phyloP scores from a whole-genome alignment of 2,888 invertebrate species.

The Gonocerus acuteangulatus region DNA sequence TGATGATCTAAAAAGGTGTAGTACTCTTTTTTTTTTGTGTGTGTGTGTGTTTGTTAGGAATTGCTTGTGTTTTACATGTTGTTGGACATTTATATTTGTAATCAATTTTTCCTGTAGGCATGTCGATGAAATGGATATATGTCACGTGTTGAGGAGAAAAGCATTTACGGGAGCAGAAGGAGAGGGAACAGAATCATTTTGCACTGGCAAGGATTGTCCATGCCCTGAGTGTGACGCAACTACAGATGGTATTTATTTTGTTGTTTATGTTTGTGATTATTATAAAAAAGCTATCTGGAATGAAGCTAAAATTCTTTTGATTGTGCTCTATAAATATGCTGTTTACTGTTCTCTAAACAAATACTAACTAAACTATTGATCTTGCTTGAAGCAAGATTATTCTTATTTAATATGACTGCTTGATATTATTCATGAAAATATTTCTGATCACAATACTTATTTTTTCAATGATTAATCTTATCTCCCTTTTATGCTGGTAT shows the following conservation, averaged over 20 bases:
- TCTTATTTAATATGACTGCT: too few species aligned
- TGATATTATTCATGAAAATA: too few species aligned
- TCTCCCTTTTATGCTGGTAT: too few species aligned
- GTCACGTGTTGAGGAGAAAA: slow-evolving; percentile 30
- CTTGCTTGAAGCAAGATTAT: too few species aligned
- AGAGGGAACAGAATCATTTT: background rate
- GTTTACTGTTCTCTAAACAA: background rate
- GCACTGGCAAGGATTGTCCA: background rate
- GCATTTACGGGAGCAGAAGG: slow-evolving; percentile 23
- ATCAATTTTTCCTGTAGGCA: slow-evolving; percentile 26
- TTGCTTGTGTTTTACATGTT: background rate
- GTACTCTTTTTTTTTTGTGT: slow-evolving; percentile 4
- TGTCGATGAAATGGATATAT: slow-evolving; percentile 31
- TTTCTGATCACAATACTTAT: too few species aligned
- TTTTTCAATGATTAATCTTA: too few species aligned
- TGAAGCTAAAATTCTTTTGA: background rate
- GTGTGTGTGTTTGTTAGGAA: background rate
- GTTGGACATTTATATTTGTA: background rate
- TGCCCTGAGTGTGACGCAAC: slow-evolving; percentile 27
- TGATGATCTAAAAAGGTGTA: slow-evolving; percentile 48
- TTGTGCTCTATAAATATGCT: background rate
- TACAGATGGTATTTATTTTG: slow-evolving; percentile 20
- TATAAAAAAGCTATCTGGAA: background rate
- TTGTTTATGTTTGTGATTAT: background rate
- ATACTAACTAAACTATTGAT: too few species aligned